Conservation (phyloP, 2,797 vertebrate species). For the Clarias fuscus region DNA sequence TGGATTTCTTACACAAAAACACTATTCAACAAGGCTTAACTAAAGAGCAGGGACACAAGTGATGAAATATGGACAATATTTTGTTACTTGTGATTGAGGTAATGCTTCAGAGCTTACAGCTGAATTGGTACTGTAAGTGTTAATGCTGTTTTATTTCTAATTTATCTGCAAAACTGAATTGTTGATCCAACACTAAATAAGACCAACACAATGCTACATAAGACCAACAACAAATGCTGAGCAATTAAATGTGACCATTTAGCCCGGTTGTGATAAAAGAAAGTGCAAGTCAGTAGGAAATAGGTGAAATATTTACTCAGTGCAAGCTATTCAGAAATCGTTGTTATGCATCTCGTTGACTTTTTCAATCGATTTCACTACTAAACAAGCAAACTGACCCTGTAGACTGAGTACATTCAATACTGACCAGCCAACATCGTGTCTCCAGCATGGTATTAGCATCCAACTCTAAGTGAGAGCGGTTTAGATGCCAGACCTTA, state of each 20-base stretch:
- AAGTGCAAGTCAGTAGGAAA: neutral
- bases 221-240: neutral
- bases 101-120: too few relatives aligned
- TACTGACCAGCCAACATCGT: neutral
- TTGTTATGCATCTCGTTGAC: too few relatives aligned
- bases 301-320: neutral
- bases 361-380: neutral
- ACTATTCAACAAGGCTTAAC: constrained; percentile 41
- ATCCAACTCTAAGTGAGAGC: neutral
- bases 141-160: neutral
- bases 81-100: neutral
- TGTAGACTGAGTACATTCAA: neutral
- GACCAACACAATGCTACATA: neutral
- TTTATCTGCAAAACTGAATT: neutral
- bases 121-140: neutral
- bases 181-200: neutral
- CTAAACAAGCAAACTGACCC: too few relatives aligned
- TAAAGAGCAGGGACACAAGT: neutral
- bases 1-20: constrained; percentile 33
- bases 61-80: neutral
- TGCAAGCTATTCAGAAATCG: neutral
- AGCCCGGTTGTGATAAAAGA: neutral
- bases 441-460: neutral
- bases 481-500: neutral
- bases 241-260: neutral